These are phyloP conservation scores for Anarhynchus alexandrinus DNA, from an alignment of 2,113 vertebrate species.

Conservation along the genomic window DNA sequence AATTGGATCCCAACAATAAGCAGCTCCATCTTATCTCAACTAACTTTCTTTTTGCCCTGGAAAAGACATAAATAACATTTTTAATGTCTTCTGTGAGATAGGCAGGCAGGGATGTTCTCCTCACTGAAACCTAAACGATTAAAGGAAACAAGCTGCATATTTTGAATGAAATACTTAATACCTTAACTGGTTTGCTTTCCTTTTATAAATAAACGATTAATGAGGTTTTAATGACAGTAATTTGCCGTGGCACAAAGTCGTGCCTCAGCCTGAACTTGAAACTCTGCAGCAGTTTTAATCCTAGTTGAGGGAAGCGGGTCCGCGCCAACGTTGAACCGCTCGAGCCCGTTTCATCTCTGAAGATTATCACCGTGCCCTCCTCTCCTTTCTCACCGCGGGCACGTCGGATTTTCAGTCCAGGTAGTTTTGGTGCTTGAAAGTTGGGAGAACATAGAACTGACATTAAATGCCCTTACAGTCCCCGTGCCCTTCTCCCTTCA, in stretches of 20 bases:
- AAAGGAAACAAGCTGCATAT: neutral
- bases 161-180: neutral
- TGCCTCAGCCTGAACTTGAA: neutral
- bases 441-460: neutral
- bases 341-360: neutral
- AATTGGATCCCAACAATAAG: neutral
- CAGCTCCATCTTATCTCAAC: neutral
- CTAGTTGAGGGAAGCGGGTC: neutral
- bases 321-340: fast-evolving
- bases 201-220: neutral
- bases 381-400: neutral
- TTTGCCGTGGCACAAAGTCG: neutral
- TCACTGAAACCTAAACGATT: neutral
- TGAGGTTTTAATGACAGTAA: neutral
- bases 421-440: neutral
- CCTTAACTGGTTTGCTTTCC: neutral
- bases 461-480: neutral
- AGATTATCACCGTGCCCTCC: neutral
- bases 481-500: neutral
- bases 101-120: neutral
- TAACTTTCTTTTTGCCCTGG: neutral
- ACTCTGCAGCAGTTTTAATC: neutral
- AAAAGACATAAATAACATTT: neutral
- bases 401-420: neutral
- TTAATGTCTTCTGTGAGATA: neutral